Evolutionary conservation across 1,140 invertebrate genomes (phyloP).

Genomic region (Rhagoletis zephyria): DNA sequence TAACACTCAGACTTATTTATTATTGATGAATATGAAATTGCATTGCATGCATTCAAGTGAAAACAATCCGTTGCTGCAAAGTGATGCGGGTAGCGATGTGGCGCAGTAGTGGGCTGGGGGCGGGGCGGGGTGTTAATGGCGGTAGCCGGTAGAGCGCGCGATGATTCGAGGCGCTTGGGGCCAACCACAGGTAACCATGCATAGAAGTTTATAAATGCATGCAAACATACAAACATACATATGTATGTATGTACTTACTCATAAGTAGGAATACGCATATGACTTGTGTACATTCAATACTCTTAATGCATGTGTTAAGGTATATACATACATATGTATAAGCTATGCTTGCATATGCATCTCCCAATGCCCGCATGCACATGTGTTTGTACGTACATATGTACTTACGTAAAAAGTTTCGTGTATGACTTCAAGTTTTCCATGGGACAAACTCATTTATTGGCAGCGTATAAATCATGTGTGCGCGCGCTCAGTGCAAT

Average conservation of each 20-base stretch:
- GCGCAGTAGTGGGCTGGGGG: background rate
- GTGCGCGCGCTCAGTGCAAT: background rate
- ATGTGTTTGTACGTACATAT: background rate
- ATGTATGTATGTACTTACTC: background rate
- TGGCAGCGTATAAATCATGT: conserved; percentile 39
- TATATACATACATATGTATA: too few species aligned
- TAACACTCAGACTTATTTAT: conserved; percentile 41
- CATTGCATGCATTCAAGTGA: conserved; percentile 50
- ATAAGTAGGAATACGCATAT: background rate
- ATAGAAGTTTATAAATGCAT: conserved; percentile 9
- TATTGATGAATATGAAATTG: conserved; percentile 53
- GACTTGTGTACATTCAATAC: background rate
- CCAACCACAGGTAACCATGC: conserved; percentile 43
- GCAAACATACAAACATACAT: background rate
- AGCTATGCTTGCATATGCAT: background rate
- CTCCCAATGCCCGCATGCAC: background rate
- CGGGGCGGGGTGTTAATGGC: background rate
- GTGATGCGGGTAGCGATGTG: background rate
- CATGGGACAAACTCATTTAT: conserved; percentile 40
- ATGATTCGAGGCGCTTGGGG: conserved; percentile 32
- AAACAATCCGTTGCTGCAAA: conserved; percentile 37
- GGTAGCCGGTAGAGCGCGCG: background rate
- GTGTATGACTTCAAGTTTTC: conserved; percentile 21
- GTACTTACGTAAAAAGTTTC: background rate
- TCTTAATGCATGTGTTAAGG: too few species aligned